These are phyloP conservation scores for Trachops cirrhosus DNA, from an alignment of 2,797 vertebrate genomes.

Conservation along the genomic window DNA sequence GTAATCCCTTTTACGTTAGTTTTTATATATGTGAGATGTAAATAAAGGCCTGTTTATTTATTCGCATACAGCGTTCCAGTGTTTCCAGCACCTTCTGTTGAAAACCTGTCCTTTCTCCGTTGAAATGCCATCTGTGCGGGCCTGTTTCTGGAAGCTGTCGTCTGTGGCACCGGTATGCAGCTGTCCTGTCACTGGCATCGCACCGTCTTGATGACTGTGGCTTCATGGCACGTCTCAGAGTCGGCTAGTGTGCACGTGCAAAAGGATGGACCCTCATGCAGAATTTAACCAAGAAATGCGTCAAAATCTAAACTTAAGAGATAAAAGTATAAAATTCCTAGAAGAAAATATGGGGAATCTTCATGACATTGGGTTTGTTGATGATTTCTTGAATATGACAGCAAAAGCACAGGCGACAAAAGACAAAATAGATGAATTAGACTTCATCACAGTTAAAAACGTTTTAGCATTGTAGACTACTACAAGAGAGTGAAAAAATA, in stretches of 20 bases:
- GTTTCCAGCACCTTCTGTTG: neutral
- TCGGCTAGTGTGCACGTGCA: neutral
- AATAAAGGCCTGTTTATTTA: neutral
- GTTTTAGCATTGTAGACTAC: neutral
- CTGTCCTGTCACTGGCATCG: neutral
- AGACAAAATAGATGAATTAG: neutral
- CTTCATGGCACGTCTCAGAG: neutral
- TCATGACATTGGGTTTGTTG: neutral
- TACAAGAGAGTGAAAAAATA: neutral
- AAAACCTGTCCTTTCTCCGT: neutral
- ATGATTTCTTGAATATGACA: neutral
- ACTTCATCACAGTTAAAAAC: neutral
- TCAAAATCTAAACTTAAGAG: neutral
- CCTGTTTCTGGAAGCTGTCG: neutral
- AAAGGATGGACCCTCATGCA: neutral
- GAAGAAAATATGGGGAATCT: neutral
- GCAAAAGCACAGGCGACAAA: neutral
- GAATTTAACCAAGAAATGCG: neutral
- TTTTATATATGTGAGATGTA: neutral
- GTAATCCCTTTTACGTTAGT: neutral
- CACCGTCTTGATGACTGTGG: neutral
- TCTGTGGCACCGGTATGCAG: neutral
- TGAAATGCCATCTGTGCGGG: neutral
- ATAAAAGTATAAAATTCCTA: neutral
- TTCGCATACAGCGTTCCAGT: neutral